These are phyloP conservation scores for Trissolcus basalis DNA, from an alignment of 1,140 invertebrate genomes.

Conservation along the genomic window DNA sequence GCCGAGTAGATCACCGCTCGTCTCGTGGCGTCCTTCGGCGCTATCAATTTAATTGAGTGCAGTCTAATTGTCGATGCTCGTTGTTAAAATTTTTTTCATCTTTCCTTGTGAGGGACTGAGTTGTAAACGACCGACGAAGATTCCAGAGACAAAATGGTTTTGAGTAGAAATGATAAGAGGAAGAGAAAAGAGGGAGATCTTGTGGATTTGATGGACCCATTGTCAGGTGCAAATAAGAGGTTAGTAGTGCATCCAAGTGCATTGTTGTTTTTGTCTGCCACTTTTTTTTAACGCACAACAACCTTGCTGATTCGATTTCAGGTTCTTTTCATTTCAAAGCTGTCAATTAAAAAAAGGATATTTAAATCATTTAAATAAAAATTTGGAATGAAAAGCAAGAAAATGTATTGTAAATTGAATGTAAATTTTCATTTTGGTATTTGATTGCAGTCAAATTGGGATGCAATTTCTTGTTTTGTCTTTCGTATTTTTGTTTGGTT, in stretches of 20 bases:
- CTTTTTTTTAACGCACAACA: no score
- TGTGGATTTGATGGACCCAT: conserved; percentile 73
- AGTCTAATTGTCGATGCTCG: neutral
- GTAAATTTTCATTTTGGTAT: no score
- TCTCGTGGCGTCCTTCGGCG: conserved; percentile 23
- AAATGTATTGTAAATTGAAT: no score
- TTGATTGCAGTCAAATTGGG: no score
- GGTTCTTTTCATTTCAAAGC: no score
- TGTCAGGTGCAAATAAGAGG: conserved; percentile 77
- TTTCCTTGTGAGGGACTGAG: neutral
- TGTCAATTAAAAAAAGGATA: no score
- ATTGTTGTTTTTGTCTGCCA: no score
- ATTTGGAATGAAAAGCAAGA: no score
- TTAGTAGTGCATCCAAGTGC: conserved; percentile 56
- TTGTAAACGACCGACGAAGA: neutral
- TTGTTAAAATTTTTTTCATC: neutral
- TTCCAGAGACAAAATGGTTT: conserved; percentile 68
- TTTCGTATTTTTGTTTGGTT: no score
- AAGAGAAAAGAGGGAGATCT: conserved; percentile 74
- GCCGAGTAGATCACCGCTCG: neutral
- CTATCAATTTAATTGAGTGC: neutral
- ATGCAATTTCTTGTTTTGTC: no score
- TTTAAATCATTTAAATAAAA: no score
- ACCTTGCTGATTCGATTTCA: no score
- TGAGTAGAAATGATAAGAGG: conserved; percentile 73